Conservation (phyloP, 2,888 invertebrate species). For the Netelia fuscicornis region DNA sequence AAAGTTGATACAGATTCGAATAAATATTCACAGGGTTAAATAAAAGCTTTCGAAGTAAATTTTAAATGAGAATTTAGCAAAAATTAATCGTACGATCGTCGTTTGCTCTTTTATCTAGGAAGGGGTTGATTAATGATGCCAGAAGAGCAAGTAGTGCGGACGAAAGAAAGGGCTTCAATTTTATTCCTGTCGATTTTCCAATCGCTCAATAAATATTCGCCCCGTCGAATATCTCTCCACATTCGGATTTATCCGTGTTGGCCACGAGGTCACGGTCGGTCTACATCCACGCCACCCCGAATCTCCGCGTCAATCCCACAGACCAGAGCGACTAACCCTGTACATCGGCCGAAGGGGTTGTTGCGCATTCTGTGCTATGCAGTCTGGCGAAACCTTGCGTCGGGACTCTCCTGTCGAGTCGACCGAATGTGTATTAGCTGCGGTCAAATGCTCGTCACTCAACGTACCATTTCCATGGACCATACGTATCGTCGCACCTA, state of each 20-base stretch:
- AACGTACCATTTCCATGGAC: not conserved
- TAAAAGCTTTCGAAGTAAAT: no score
- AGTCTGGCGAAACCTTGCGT: conserved; percentile 33
- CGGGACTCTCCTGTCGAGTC: not conserved
- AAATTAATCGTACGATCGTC: no score
- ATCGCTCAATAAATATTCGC: conserved; percentile 32
- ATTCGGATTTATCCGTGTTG: conserved; percentile 4
- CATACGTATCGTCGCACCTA: not conserved
- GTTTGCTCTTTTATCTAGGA: not conserved
- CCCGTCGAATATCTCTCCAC: conserved; percentile 17
- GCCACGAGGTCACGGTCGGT: conserved; percentile 57
- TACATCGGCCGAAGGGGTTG: conserved; percentile 26
- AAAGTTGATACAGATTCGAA: not conserved
- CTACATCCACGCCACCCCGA: conserved; percentile 40
- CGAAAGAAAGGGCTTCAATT: not conserved
- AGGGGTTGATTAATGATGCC: not conserved
- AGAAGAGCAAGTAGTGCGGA: not conserved
- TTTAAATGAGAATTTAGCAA: no score
- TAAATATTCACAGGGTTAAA: no score
- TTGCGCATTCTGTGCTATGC: conserved; percentile 51
- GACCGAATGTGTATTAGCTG: not conserved
- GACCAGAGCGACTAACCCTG: conserved; percentile 18
- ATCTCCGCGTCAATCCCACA: conserved; percentile 46
- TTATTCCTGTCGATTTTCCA: conserved; percentile 41
- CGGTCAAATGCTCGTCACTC: not conserved